Evolutionary conservation across 2,797 vertebrate genomes (phyloP), one percentile per base, ranked within the genome.

Genomic region (Macroramphosus scolopax): DNA sequence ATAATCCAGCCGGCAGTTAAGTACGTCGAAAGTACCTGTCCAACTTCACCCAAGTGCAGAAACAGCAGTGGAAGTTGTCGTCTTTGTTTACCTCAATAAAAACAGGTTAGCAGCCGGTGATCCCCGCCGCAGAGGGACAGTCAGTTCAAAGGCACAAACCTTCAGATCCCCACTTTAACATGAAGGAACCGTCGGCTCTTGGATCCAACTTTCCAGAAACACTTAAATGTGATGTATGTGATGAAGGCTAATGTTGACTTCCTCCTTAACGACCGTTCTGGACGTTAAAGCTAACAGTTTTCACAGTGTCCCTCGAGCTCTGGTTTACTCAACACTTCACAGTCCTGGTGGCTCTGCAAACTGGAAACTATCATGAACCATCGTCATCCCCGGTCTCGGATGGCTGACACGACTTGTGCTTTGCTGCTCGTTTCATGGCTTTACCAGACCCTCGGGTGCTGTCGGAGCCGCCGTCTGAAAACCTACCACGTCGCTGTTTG

Each of bases 261-360:
- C 70, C 78, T 74, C 63, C 51, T 62, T 65, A 78, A 83, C 41
- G 24, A 46, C 72, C n/a, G 0, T 33, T 46, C 66, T 82, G 6
- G 3, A 51, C 46, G 71, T 82, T 73, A 78, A n/a, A 75, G 66
- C 52, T 72, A 82, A 84, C 75, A 74, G 73, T 80, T 81, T 80
- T 76, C 45, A 77, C 59, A 59, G 57, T 58, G 41, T 77, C 79
- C 58, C 69, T 31, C 0, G 55, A 63, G 76, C 58, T 2, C 6
- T 7, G 38, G 39, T 51, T 49, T 56, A 52, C 57, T 63, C 31
- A 41, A 36, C 31, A 38, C 46, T 35, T 63, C 59, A 36, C 43
- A 17, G 72, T 40, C 32, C 37, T 13, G 39, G 41, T 55, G 59
- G 38, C 50, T 71, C 52, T 42, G 36, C 58, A 32, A 66, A 58